phyloP scores from a whole-genome alignment of 2,888 invertebrate species.

The Caenorhabditis panamensis region DNA sequence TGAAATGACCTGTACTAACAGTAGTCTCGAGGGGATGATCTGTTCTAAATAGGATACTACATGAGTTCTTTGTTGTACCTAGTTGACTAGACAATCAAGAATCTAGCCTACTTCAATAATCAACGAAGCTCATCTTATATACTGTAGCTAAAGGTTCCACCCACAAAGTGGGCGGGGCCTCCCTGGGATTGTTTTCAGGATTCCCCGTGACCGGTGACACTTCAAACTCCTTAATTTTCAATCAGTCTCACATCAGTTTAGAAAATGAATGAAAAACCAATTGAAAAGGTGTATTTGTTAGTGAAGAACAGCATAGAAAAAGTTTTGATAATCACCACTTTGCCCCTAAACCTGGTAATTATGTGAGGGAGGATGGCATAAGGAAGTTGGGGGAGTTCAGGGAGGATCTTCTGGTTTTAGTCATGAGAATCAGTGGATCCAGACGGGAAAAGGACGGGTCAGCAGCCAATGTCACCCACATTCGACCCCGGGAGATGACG shows the following conservation, averaged over 20 bases:
- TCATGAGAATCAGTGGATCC: no score
- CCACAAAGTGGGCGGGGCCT: not conserved
- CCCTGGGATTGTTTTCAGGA: not conserved
- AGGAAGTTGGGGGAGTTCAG: not conserved
- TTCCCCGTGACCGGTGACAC: not conserved
- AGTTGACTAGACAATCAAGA: no score
- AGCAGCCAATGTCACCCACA: conserved; percentile 40
- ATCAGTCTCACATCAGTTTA: conserved; percentile 41
- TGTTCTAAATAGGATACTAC: no score
- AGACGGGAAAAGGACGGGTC: conserved; percentile 7
- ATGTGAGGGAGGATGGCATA: conserved; percentile 28
- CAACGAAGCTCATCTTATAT: no score
- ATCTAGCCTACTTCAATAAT: no score
- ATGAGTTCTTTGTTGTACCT: no score
- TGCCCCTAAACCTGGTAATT: conserved; percentile 21
- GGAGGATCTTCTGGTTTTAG: not conserved
- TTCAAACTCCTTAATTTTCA: not conserved
- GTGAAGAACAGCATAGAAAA: conserved; percentile 5
- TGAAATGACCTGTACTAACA: no score
- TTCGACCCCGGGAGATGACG: conserved; percentile 37
- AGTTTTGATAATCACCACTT: conserved; percentile 23
- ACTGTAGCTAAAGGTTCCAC: no score
- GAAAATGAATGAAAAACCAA: conserved; percentile 29
- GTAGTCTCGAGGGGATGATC: no score
- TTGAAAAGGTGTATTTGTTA: conserved; percentile 27